These are phyloP conservation scores for Dicentrarchus labrax DNA, from an alignment of 2,113 vertebrate species.

Conservation along the genomic window DNA sequence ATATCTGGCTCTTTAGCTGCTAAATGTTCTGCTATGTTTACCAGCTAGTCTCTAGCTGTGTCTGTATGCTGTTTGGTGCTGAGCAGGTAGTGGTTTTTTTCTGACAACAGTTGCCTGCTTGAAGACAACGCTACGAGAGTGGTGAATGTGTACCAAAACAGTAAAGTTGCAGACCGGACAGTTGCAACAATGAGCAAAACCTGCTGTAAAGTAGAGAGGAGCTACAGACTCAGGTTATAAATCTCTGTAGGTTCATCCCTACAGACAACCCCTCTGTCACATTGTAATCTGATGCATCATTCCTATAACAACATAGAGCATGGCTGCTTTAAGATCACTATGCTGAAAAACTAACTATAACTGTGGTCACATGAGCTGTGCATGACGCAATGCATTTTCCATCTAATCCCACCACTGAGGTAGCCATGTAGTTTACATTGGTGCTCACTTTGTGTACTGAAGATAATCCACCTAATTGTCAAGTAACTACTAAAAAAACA, in stretches of 20 bases:
- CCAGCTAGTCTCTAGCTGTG: too few species aligned
- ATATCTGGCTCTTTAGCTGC: not conserved
- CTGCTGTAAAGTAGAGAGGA: not conserved
- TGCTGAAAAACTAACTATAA: not conserved
- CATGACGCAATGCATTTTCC: not conserved
- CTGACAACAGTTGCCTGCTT: too few species aligned
- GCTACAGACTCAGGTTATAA: not conserved
- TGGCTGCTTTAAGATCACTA: not conserved
- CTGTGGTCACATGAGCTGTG: not conserved
- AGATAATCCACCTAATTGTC: conserved; percentile 34
- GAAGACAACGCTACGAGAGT: too few species aligned
- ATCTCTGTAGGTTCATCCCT: not conserved
- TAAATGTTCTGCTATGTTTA: not conserved
- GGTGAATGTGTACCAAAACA: too few species aligned
- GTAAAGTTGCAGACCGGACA: too few species aligned
- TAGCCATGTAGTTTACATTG: conserved; percentile 13
- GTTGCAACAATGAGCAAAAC: too few species aligned
- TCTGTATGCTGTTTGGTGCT: not conserved
- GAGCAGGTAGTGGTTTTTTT: too few species aligned
- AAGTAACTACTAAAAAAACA: conserved; percentile 30
- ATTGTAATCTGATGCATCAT: too few species aligned
- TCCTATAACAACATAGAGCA: too few species aligned
- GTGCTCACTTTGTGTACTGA: not conserved
- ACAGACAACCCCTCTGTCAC: not conserved
- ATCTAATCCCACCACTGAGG: not conserved